phyloP scores from a whole-genome alignment of 2,888 invertebrate species.

The Papilio protenor region DNA sequence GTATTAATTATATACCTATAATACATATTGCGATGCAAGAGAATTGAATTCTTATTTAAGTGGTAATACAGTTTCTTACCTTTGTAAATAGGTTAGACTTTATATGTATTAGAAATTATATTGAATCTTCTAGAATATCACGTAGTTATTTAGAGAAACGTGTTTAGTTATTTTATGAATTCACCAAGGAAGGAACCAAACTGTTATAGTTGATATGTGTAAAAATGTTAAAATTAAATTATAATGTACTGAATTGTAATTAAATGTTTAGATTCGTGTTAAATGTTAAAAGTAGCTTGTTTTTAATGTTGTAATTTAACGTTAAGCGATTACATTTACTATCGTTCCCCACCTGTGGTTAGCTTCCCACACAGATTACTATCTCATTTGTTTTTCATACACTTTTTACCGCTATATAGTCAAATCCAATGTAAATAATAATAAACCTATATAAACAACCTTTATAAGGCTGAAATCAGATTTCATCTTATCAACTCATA shows the following conservation, averaged over 20 bases:
- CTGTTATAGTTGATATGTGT: slow-evolving; percentile 59
- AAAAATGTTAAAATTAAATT: slow-evolving; percentile 31
- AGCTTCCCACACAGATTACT: not conserved
- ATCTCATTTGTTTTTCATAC: not conserved
- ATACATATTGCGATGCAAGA: slow-evolving; percentile 82
- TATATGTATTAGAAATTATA: slow-evolving; percentile 24
- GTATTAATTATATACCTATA: slow-evolving; percentile 65
- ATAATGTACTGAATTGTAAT: slow-evolving; percentile 10
- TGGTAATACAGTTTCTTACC: slow-evolving; percentile 66
- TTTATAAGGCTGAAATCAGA: too few relatives aligned
- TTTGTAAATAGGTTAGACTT: slow-evolving; percentile 60
- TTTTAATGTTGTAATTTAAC: slow-evolving; percentile 9
- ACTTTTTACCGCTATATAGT: not conserved
- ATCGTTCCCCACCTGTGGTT: not conserved
- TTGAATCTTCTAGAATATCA: slow-evolving; percentile 33
- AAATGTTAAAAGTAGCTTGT: slow-evolving; percentile 11
- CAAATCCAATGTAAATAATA: too few relatives aligned
- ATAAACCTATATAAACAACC: too few relatives aligned
- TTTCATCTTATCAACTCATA: too few relatives aligned
- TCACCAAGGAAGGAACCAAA: slow-evolving; percentile 76
- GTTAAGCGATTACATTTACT: not conserved
- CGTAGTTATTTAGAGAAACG: slow-evolving; percentile 17
- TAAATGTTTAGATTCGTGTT: slow-evolving; percentile 19
- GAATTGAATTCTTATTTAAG: slow-evolving; percentile 81
- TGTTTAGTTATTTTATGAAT: slow-evolving; percentile 52